A percentile compares a stretch with the other conserved stretches of the same genome.
Conservation (phyloP, 2,888 invertebrate genomes). For the Leptopilina syphax region DNA sequence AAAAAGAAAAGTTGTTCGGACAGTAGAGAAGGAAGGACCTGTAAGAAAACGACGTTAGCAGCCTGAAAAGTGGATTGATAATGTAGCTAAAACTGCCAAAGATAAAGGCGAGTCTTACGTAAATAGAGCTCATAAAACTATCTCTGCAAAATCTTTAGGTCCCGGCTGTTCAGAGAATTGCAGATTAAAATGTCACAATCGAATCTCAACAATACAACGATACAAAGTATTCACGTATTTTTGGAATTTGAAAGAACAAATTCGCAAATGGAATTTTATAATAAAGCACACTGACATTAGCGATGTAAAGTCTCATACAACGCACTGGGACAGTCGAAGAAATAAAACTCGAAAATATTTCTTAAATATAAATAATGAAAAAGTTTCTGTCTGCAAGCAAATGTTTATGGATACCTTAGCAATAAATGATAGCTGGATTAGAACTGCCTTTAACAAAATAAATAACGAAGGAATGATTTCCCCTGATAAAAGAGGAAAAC, state of each 20-base stretch:
- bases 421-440: conserved; percentile 13
- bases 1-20: neutral
- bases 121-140: neutral
- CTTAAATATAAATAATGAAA: neutral
- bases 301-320: neutral
- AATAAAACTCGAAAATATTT: neutral
- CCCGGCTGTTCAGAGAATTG: neutral
- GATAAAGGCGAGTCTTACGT: conserved; percentile 17
- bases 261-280: conserved; percentile 6
- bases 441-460: conserved; percentile 11
- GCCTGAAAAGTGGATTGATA: neutral
- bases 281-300: neutral
- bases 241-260: conserved; percentile 5
- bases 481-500: conserved; percentile 26
- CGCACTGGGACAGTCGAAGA: neutral
- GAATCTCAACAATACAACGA: neutral
- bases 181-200: neutral
- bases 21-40: neutral
- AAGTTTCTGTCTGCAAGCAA: neutral
- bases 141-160: conserved; percentile 4
- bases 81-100: conserved; percentile 1
- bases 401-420: conserved; percentile 19
- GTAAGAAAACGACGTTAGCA: neutral
- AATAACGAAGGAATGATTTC: conserved; percentile 1
- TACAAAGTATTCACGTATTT: neutral